These are phyloP conservation scores for Neosalanx taihuensis DNA, from an alignment of 2,797 vertebrate species.

Conservation along the genomic window DNA sequence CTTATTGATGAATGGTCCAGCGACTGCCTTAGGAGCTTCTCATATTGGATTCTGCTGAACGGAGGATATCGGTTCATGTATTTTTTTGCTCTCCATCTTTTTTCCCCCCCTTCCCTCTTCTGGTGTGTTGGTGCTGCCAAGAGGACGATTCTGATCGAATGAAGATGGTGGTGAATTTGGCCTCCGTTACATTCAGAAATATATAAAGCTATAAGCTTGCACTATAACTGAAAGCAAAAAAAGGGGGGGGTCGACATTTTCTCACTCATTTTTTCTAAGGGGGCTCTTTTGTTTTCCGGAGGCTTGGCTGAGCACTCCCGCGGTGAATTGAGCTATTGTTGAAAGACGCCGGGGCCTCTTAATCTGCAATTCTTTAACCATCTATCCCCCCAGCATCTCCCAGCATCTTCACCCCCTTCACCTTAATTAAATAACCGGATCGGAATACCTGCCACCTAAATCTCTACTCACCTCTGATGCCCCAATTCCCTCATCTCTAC, in stretches of 20 bases:
- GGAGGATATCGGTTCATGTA: slow-evolving; percentile 72
- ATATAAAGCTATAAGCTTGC: slow-evolving; percentile 56
- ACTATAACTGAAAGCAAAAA: slow-evolving; percentile 73
- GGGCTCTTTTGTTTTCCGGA: slow-evolving; percentile 68
- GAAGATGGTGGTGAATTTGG: slow-evolving; percentile 72
- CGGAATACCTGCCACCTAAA: slow-evolving; percentile 47
- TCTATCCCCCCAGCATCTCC: slow-evolving; percentile 37
- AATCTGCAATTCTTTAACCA: slow-evolving; percentile 73
- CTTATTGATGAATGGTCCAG: slow-evolving; percentile 74
- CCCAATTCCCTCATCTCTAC: slow-evolving; percentile 72
- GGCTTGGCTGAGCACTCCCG: slow-evolving; percentile 80
- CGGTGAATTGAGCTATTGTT: slow-evolving; percentile 92
- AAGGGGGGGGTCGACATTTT: slow-evolving; percentile 37
- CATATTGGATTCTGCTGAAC: slow-evolving; percentile 73
- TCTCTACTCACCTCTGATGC: slow-evolving; percentile 64
- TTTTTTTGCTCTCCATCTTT: slow-evolving; percentile 70
- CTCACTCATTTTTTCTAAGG: slow-evolving; percentile 44
- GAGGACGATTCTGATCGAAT: slow-evolving; percentile 74
- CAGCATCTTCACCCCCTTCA: slow-evolving; percentile 51
- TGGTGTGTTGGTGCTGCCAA: slow-evolving; percentile 64
- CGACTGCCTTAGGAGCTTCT: slow-evolving; percentile 71
- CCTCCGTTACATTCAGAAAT: slow-evolving; percentile 63
- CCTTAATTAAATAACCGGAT: slow-evolving; percentile 53
- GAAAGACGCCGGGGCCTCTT: slow-evolving; percentile 76
- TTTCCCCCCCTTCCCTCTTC: slow-evolving; percentile 61